Evolutionary conservation across 2,888 invertebrate species (phyloP).

Genomic region (Monochamus alternatus): DNA sequence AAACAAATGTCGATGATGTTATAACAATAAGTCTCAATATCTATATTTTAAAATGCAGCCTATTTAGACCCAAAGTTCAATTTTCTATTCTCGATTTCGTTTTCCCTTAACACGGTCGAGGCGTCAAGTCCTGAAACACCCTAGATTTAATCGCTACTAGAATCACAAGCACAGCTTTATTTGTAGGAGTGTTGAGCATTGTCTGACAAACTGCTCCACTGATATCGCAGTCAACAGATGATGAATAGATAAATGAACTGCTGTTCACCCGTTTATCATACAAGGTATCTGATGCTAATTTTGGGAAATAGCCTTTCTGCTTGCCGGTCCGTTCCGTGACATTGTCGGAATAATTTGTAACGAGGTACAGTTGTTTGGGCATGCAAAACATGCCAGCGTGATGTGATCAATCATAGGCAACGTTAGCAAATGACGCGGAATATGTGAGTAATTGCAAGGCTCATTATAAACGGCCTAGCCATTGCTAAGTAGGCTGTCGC

Average conservation of each 20-base stretch:
- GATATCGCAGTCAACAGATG: not conserved
- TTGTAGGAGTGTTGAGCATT: too few species aligned
- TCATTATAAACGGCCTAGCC: constrained; percentile 45
- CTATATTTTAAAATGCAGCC: too few species aligned
- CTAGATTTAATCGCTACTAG: too few species aligned
- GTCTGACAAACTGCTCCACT: too few species aligned
- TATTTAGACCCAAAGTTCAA: too few species aligned
- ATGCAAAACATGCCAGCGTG: constrained; percentile 45
- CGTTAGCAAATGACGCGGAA: constrained; percentile 52
- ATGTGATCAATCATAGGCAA: constrained; percentile 50
- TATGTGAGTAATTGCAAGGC: constrained; percentile 51
- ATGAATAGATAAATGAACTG: not conserved
- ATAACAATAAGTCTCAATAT: too few species aligned
- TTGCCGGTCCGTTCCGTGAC: constrained; percentile 22
- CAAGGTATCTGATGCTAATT: constrained; percentile 1
- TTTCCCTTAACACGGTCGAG: too few species aligned
- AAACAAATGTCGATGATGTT: too few species aligned
- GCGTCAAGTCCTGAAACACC: too few species aligned
- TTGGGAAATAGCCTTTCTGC: constrained; percentile 3
- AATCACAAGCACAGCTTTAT: too few species aligned
- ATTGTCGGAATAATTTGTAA: constrained; percentile 32
- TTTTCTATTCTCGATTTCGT: too few species aligned
- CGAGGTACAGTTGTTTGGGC: constrained; percentile 37
- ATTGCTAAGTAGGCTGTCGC: constrained; percentile 49
- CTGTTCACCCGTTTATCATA: not conserved